Evolutionary conservation across 2,797 vertebrate species (phyloP), one percentile per base, ranked within the genome.

Genomic region (Protosalanx chinensis): DNA sequence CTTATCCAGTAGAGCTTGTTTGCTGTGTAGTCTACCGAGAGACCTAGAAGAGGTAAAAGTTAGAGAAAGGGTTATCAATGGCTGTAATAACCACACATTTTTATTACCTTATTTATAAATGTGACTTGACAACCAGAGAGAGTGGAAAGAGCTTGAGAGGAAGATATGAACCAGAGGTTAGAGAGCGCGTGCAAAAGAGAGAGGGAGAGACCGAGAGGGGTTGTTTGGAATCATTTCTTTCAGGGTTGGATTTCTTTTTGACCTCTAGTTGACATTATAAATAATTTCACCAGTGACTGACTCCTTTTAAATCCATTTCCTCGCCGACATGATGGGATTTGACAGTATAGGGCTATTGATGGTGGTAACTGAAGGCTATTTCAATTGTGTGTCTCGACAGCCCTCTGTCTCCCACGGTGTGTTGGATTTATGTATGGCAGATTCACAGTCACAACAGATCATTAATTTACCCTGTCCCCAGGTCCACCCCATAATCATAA

Each of bases 1-100:
- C 96, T 99, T 86, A 99, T 97, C 98, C 98, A 99, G 89, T 98
- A 99, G 67, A 99, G 91, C 82, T 96, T 99, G 90, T 93, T 96
- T 84, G 96, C 94, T 70, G 89, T 78, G 77, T 95, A 96, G 92
- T 99, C 98, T 88, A 99, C 93, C 0, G 96, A 97, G 78, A 99
- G 93, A 87, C 97, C 97, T 98, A 91, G 18, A 61, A 67, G 71
- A 72, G 60, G 60, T 67, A 41, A 70, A 73, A 23, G 53, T 58
- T 67, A 63, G 60, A 75, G 58, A 60, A 56, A 29, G 16, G 15
- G 15, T 60, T 8, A 30, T 27, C 35, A 69, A 41, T 41, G 51
- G 6, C 51, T 56, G 16, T 56, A n/a, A 56, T 16, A 56, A 18
- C 18, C 51, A 56, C 15, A 56, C 18, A n/a, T 16, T n/a, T 16